These are phyloP conservation scores for Tyto alba DNA, from an alignment of 2,113 vertebrate genomes.

Conservation along the genomic window DNA sequence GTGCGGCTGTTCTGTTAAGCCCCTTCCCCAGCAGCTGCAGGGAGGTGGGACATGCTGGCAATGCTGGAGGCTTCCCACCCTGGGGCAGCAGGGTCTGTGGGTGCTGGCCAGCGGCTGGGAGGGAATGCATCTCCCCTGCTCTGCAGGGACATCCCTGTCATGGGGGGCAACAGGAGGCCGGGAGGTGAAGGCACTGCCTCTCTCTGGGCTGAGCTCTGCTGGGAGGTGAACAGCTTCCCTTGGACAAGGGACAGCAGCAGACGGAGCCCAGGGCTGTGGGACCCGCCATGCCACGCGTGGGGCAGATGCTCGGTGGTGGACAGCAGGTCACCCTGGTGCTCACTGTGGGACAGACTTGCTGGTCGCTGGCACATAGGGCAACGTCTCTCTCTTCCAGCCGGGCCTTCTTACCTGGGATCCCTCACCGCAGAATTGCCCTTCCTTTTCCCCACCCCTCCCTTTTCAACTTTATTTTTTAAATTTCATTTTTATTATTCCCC, in stretches of 20 bases:
- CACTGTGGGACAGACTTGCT: fast-evolving
- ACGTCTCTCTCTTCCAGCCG: fast-evolving
- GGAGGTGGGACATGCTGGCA: neutral
- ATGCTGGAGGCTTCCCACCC: neutral
- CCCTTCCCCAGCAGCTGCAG: neutral
- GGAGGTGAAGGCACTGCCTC: neutral
- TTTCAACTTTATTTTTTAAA: neutral
- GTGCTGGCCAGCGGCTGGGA: neutral
- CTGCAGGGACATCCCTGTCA: neutral
- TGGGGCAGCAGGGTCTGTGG: neutral
- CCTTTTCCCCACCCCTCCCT: neutral
- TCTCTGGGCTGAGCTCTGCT: neutral
- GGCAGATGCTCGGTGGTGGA: neutral
- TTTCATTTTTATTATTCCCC: neutral
- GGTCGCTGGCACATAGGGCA: fast-evolving
- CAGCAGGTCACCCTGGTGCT: neutral
- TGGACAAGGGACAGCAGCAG: neutral
- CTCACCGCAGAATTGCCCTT: neutral
- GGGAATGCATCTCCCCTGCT: neutral
- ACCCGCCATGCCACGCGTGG: fast-evolving
- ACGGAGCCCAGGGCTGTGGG: neutral
- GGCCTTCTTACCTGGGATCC: neutral
- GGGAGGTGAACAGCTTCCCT: neutral
- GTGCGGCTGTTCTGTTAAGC: neutral
- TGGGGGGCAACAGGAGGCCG: neutral